Percentiles rank a stretch among this genome's conserved stretches.
These are phyloP conservation scores for Theonella swinhoei DNA, from an alignment of 37 sponge, comb jelly and placozoan genomes.

Conservation along the genomic window DNA sequence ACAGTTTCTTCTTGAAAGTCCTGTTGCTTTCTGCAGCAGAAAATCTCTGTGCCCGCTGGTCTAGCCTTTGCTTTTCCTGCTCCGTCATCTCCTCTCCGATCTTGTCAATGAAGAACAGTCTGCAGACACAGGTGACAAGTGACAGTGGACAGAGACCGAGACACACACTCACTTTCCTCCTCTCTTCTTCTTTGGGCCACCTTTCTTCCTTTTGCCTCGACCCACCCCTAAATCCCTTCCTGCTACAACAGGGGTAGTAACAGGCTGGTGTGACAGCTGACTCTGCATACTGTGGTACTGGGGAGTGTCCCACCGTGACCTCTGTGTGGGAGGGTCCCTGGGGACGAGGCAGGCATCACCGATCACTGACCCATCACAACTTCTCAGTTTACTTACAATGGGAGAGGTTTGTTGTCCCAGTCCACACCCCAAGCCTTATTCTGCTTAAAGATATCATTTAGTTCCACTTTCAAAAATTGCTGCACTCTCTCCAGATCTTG, in stretches of 20 bases:
- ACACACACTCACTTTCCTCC: neutral
- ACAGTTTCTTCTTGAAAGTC: conserved; percentile 54
- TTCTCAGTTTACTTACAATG: conserved; percentile 51
- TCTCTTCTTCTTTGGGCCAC: conserved; percentile 30
- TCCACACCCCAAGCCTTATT: conserved; percentile 68
- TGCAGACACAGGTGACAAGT: neutral
- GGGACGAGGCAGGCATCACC: neutral
- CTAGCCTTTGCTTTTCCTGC: conserved; percentile 53
- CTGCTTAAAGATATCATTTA: conserved; percentile 64
- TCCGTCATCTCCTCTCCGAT: neutral
- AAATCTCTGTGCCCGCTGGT: conserved; percentile 61
- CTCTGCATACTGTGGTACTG: conserved; percentile 15
- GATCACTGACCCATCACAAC: no score
- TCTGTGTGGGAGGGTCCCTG: conserved; percentile 12
- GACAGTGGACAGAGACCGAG: neutral
- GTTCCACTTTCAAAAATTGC: conserved; percentile 43
- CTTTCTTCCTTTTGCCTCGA: conserved; percentile 28
- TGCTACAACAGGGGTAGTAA: neutral
- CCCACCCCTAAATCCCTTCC: neutral
- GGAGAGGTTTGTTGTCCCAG: conserved; percentile 78
- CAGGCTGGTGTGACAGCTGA: neutral
- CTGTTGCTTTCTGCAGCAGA: conserved; percentile 25
- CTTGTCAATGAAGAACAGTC: conserved; percentile 36
- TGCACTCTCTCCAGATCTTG: conserved; percentile 65
- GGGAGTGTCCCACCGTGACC: conserved; percentile 80